Evolutionary conservation across 2,888 invertebrate genomes (phyloP).

Genomic region (Hyles lineata): DNA sequence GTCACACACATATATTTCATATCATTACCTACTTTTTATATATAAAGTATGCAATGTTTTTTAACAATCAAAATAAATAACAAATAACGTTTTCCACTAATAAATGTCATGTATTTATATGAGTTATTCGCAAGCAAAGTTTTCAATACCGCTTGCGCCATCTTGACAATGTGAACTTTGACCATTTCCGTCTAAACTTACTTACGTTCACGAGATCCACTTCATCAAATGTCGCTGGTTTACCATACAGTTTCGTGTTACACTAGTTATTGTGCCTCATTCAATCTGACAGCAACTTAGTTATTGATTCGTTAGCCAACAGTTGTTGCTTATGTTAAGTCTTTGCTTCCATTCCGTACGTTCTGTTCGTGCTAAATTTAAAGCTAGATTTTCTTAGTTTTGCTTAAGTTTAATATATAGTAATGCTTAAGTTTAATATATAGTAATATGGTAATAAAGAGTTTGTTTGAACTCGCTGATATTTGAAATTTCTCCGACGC

Average conservation of each 20-base stretch:
- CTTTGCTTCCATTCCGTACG: not conserved
- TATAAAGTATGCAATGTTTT: not conserved
- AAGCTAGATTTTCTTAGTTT: too few relatives aligned
- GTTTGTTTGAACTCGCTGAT: too few relatives aligned
- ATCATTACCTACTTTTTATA: too few relatives aligned
- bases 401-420: too few relatives aligned
- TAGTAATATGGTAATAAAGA: not conserved
- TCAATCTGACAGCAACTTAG: not conserved
- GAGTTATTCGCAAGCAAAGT: conserved; percentile 51
- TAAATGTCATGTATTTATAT: conserved; percentile 45
- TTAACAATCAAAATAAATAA: not conserved
- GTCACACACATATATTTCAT: too few relatives aligned
- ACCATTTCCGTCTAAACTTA: conserved; percentile 48
- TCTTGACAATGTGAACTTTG: conserved; percentile 50
- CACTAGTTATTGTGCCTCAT: conserved; percentile 31
- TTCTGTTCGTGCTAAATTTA: not conserved
- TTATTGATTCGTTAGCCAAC: not conserved
- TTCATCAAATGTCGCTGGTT: conserved; percentile 40
- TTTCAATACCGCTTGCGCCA: conserved; percentile 44
- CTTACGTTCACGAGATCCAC: conserved; percentile 38
- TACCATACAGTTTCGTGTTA: conserved; percentile 32
- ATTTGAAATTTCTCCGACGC: too few relatives aligned
- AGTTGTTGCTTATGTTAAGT: not conserved
- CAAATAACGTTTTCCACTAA: conserved; percentile 1
- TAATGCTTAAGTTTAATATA: too few relatives aligned